A percentile compares a stretch with the other conserved stretches of the same genome.
These are phyloP conservation scores for Scelioninae gen. 2 DNA, from an alignment of 2,888 invertebrate species.

Conservation along the genomic window DNA sequence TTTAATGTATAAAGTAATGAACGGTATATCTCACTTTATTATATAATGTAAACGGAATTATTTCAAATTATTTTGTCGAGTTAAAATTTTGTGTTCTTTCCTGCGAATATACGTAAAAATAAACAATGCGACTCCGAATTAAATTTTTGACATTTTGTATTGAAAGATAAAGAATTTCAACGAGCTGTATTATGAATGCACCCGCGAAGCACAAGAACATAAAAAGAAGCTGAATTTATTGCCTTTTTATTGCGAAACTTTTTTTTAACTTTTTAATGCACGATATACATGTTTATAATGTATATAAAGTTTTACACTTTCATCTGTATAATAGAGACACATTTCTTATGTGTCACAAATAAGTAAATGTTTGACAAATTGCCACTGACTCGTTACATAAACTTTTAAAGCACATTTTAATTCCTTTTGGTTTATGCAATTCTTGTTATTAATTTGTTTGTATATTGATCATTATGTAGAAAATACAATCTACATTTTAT, in stretches of 20 bases:
- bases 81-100: too few species aligned
- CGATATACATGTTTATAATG: too few species aligned
- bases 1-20: too few species aligned
- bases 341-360: constrained; percentile 5
- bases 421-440: background rate
- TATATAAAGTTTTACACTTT: constrained; percentile 13
- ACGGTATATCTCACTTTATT: too few species aligned
- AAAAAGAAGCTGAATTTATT: constrained; percentile 23
- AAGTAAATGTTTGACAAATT: background rate
- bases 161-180: constrained; percentile 13
- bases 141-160: constrained; percentile 14
- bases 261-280: constrained; percentile 17
- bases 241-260: constrained; percentile 21
- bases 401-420: background rate
- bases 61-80: too few species aligned
- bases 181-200: constrained; percentile 4
- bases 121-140: background rate
- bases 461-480: too few species aligned
- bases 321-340: constrained; percentile 2
- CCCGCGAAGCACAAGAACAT: constrained; percentile 12
- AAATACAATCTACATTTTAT: too few species aligned
- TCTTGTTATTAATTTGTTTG: too few species aligned
- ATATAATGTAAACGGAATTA: too few species aligned
- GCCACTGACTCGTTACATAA: constrained; percentile 1
- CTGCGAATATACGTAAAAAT: background rate